A percentile compares a stretch with the other conserved stretches of the same genome.
Conservation (phyloP, 2,113 vertebrate species). For the Platycercus adscitus region DNA sequence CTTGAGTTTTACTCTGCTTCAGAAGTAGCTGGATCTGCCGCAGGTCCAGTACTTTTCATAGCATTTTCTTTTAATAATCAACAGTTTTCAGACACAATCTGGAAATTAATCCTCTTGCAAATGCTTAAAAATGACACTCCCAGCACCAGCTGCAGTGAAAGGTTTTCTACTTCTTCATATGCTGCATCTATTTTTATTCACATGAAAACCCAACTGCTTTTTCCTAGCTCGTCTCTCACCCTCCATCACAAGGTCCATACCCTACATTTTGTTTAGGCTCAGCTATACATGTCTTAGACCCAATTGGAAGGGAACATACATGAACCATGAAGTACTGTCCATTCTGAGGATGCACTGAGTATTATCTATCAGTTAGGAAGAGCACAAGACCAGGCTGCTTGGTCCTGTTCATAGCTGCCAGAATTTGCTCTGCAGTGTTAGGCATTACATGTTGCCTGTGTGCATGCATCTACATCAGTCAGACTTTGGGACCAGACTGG, state of each 20-base stretch:
- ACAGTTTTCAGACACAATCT: neutral
- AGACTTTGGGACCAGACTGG: neutral
- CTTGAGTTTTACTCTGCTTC: neutral
- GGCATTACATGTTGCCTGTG: neutral
- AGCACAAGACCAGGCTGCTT: neutral
- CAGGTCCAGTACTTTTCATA: neutral
- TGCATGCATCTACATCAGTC: neutral
- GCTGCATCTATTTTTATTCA: neutral
- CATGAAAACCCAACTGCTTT: neutral
- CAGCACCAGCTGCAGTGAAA: neutral
- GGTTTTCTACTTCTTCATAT: neutral
- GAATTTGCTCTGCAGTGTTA: neutral
- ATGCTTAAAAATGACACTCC: neutral
- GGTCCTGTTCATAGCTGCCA: neutral
- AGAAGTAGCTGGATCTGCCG: neutral
- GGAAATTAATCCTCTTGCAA: neutral
- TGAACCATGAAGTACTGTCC: neutral
- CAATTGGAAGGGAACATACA: fast-evolving
- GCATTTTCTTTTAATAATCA: neutral
- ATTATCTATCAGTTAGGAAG: no score
- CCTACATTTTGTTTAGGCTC: neutral
- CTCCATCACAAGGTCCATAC: fast-evolving
- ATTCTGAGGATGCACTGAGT: neutral
- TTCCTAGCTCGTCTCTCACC: neutral
- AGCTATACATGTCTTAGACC: neutral